Evolutionary conservation across 2,797 vertebrate species (phyloP), one percentile per base, ranked within the genome.

Genomic region (Leptoclinus maculatus): DNA sequence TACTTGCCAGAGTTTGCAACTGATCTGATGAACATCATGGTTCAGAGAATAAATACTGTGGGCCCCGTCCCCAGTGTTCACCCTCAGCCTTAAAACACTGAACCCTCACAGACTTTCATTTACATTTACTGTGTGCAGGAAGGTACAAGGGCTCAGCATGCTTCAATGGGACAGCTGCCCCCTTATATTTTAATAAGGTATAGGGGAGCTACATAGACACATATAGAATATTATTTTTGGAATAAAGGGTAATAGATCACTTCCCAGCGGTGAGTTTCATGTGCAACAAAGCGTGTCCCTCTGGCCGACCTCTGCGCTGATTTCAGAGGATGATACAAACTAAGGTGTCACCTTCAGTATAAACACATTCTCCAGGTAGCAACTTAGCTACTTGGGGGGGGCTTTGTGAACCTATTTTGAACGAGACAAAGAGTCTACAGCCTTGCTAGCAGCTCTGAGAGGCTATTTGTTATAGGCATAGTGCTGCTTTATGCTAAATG

Each of bases 21-120:
- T 63, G 83, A 83, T 86, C 87, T 29, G 66, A 76, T 65, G 76
- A 49, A 63, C 77, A 66, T 76, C 78, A 54, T 9, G 66, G 88
- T 77, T 79, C 65, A 76, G 6, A 75, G 80, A 76, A 76, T 66
- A 78, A 64, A 71, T 32, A 66, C 79, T 34, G 75, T 67, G 66
- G 53, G 32, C 54, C 27, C 29, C 6, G 25, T 66, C 56, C 70
- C 70, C n/a, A 7, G 29, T 47, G 19, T 53, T 72, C 85, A 62
- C 58, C 67, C 62, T 1, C 43, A 80, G 69, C 67, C 71, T 71
- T 66, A 74, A 78, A 71, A 83, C 75, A 54, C 39, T 39, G 59
- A 81, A 66, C 53, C 64, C 57, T 70, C 23, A 2, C 71, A 41
- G 63, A 54, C 71, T 78, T 78, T 39, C 64, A 73, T 77, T 76